Percentiles rank a stretch among this genome's conserved stretches.
Conservation (phyloP, 1,140 invertebrate genomes). For the Ooceraea biroi region DNA sequence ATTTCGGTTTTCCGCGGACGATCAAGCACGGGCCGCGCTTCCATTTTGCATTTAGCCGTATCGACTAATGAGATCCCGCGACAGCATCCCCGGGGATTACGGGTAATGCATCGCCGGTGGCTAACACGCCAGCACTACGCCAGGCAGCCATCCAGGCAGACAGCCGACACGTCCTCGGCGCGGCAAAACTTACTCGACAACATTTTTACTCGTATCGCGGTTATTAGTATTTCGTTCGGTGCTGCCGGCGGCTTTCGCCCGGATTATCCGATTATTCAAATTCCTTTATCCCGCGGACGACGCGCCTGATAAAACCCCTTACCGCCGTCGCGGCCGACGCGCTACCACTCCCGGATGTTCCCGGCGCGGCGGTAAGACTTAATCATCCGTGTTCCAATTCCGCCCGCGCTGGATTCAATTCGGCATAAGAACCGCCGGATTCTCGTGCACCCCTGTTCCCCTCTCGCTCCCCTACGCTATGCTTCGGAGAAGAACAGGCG, state of each 20-base stretch:
- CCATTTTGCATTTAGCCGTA: slow-evolving; percentile 63
- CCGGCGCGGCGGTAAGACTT: slow-evolving; percentile 20
- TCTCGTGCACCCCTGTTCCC: no score
- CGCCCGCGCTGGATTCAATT: slow-evolving; percentile 3
- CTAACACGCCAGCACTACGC: neutral
- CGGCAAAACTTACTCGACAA: slow-evolving; percentile 54
- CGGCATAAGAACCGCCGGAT: slow-evolving; percentile 32
- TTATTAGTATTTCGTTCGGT: slow-evolving; percentile 59
- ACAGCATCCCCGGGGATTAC: slow-evolving; percentile 62
- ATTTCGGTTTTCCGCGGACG: slow-evolving; percentile 44
- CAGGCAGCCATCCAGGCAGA: no score
- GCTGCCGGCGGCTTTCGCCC: slow-evolving; percentile 19
- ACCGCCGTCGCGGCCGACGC: neutral
- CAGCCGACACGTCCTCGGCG: neutral
- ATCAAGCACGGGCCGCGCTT: slow-evolving; percentile 27
- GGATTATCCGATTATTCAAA: slow-evolving; percentile 61
- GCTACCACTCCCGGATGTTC: neutral
- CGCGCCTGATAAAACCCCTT: slow-evolving; percentile 49
- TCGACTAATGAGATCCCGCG: slow-evolving; percentile 67
- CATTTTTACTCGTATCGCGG: slow-evolving; percentile 56
- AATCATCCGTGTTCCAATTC: slow-evolving; percentile 46
- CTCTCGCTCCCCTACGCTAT: no score
- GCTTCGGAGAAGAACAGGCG: no score
- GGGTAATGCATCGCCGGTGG: slow-evolving; percentile 63
- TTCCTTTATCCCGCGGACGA: slow-evolving; percentile 42